Percentiles rank a stretch among this genome's conserved stretches.
Evolutionary conservation across 2,797 vertebrate species (phyloP).

Genomic region (Falco rusticolus): DNA sequence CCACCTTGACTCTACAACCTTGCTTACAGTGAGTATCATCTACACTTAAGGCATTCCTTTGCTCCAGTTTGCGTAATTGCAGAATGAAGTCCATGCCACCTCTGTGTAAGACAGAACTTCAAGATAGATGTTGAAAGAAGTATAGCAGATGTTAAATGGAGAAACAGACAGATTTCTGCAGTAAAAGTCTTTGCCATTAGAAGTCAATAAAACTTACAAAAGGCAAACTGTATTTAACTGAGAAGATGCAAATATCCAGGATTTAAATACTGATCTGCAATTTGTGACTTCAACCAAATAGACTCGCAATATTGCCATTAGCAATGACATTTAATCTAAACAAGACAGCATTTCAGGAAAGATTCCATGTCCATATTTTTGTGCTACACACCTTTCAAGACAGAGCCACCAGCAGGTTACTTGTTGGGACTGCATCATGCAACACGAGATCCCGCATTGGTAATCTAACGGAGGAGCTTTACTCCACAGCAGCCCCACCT

Average conservation of each 20-base stretch:
- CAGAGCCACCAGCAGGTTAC: not conserved
- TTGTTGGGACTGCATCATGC: not conserved
- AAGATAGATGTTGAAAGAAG: not conserved
- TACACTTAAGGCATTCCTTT: not conserved
- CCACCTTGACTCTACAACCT: not conserved
- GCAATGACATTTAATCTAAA: not conserved
- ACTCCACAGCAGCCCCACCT: not conserved
- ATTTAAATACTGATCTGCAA: not conserved
- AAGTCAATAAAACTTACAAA: slow-evolving; percentile 9
- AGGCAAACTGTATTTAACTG: slow-evolving; percentile 20
- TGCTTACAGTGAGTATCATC: not conserved
- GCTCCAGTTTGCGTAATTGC: not conserved
- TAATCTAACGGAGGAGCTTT: not conserved
- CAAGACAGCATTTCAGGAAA: not conserved
- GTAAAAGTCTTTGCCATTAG: not conserved
- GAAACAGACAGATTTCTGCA: not conserved
- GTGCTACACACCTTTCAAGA: not conserved
- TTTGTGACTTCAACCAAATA: not conserved
- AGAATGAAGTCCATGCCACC: not conserved
- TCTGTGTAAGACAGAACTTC: not conserved
- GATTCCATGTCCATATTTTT: not conserved
- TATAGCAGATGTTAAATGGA: slow-evolving; percentile 34
- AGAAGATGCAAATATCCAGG: not conserved
- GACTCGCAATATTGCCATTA: not conserved
- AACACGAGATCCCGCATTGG: not conserved